Evolutionary conservation across 2,797 vertebrate species (phyloP).

Genomic region (Scleropages formosus): DNA sequence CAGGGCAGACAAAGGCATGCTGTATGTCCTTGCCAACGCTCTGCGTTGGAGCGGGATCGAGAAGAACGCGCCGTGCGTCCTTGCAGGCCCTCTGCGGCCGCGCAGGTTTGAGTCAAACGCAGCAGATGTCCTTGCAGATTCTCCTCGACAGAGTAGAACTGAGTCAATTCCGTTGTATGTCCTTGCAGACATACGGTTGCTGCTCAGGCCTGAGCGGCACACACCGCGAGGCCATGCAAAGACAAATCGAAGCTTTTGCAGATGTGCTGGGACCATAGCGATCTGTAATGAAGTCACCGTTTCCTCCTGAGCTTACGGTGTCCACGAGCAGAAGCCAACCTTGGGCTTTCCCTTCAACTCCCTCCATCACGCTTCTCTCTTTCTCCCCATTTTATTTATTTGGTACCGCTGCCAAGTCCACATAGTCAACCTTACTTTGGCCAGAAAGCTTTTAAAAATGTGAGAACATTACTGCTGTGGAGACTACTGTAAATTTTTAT

Average conservation of each 20-base stretch:
- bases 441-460: slow-evolving; percentile 58
- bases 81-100: neutral
- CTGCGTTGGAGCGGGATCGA: neutral
- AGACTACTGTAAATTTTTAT: slow-evolving; percentile 59
- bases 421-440: slow-evolving; percentile 56
- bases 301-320: slow-evolving; percentile 33
- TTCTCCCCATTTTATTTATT: neutral
- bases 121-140: neutral
- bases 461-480: slow-evolving; percentile 67
- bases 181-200: too few relatives aligned
- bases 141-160: slow-evolving; percentile 40
- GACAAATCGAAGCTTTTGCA: too few relatives aligned
- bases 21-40: slow-evolving; percentile 53
- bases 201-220: too few relatives aligned
- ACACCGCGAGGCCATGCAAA: too few relatives aligned
- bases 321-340: slow-evolving; percentile 44
- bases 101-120: too few relatives aligned
- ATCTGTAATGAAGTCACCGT: too few relatives aligned
- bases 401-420: slow-evolving; percentile 39
- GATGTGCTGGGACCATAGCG: too few relatives aligned
- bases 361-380: neutral
- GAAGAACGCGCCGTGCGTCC: neutral
- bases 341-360: slow-evolving; percentile 51
- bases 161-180: neutral
- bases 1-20: slow-evolving; percentile 52